Evolutionary conservation across 1,140 invertebrate species (phyloP).

Genomic region (Drosophila lacteicornis): DNA sequence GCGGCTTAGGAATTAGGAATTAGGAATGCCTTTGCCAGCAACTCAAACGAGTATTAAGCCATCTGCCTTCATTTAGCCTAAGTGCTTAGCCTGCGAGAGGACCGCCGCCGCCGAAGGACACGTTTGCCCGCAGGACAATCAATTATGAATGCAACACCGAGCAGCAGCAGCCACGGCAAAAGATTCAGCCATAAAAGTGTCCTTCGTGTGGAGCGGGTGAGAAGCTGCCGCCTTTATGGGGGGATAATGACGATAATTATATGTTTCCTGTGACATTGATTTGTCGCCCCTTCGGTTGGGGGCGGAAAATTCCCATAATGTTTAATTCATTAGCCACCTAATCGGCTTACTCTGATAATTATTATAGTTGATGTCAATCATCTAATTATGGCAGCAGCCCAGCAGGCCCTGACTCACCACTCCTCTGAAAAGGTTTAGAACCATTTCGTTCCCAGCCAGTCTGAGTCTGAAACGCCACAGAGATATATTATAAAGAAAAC

Average conservation of each 20-base stretch:
- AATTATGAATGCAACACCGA: constrained; percentile 68
- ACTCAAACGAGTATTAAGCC: constrained; percentile 62
- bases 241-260: constrained; percentile 54
- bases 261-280: constrained; percentile 56
- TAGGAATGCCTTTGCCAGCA: constrained; percentile 37
- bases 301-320: constrained; percentile 25
- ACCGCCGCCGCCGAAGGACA: constrained; percentile 31
- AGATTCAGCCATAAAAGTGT: constrained; percentile 33
- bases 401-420: constrained; percentile 22
- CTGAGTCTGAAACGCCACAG: not conserved
- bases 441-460: not conserved
- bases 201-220: not conserved
- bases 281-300: constrained; percentile 26
- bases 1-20: constrained; percentile 25
- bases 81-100: constrained; percentile 33
- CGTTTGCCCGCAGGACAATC: constrained; percentile 68
- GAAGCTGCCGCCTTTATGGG: constrained; percentile 11
- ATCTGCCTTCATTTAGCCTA: constrained; percentile 59
- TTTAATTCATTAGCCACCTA: constrained; percentile 50
- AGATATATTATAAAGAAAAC: not conserved
- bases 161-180: constrained; percentile 7
- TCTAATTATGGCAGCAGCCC: constrained; percentile 16
- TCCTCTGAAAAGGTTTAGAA: not conserved
- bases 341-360: constrained; percentile 67
- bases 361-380: constrained; percentile 61